phyloP scores from a whole-genome alignment of 1,140 invertebrate species.

The Drosophila virilis region DNA sequence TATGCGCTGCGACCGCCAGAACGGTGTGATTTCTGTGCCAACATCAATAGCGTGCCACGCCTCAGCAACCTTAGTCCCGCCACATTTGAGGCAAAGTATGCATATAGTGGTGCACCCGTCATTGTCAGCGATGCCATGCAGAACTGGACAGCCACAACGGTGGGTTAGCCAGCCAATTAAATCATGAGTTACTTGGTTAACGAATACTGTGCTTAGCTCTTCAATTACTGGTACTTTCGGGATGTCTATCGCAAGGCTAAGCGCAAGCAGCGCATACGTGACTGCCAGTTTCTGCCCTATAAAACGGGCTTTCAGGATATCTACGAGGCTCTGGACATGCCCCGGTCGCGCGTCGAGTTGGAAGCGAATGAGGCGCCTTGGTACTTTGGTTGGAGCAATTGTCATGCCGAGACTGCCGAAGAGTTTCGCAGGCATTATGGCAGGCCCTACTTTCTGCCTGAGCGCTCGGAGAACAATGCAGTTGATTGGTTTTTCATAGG shows the following conservation, averaged over 20 bases:
- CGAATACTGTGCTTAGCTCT: slow-evolving; percentile 79
- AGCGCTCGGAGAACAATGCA: slow-evolving; percentile 91
- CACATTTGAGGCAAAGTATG: slow-evolving; percentile 90
- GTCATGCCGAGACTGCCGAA: slow-evolving; percentile 91
- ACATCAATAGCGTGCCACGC: slow-evolving; percentile 87
- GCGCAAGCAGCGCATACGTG: slow-evolving; percentile 85
- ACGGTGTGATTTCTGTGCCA: slow-evolving; percentile 90
- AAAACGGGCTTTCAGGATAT: slow-evolving; percentile 90
- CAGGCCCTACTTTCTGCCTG: slow-evolving; percentile 95
- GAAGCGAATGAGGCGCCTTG: slow-evolving; percentile 88
- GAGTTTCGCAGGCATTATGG: slow-evolving; percentile 92
- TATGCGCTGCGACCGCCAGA: slow-evolving; percentile 90
- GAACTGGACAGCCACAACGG: slow-evolving; percentile 90
- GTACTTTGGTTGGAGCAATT: slow-evolving; percentile 98
- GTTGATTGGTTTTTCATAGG: slow-evolving; percentile 99
- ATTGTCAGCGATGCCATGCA: slow-evolving; percentile 92
- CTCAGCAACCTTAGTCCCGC: slow-evolving; percentile 87
- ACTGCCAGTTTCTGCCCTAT: slow-evolving; percentile 97
- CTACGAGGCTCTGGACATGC: slow-evolving; percentile 92
- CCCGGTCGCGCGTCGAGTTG: slow-evolving; percentile 87
- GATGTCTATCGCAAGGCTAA: slow-evolving; percentile 88
- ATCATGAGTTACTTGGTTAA: background rate
- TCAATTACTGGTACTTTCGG: slow-evolving; percentile 92
- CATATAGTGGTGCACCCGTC: slow-evolving; percentile 91
- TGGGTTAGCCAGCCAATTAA: slow-evolving; percentile 36